Conservation (phyloP, 1,140 invertebrate genomes). For the Neodiprion lecontei region DNA sequence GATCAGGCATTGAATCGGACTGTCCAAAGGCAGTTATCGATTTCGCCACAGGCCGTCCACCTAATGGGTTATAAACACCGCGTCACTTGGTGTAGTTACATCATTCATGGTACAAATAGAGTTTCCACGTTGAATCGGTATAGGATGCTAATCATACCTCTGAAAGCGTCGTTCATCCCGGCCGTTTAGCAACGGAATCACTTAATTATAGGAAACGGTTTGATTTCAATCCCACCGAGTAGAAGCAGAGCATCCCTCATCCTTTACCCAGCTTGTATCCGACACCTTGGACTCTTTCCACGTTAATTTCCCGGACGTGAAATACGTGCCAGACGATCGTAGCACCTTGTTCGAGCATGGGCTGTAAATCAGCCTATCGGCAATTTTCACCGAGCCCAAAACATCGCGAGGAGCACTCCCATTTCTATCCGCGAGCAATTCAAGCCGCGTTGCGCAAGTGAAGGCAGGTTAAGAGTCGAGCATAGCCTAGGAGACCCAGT, state of each 20-base stretch:
- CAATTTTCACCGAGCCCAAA: not conserved
- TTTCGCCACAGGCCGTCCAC: too few species aligned
- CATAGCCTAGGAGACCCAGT: constrained; percentile 42
- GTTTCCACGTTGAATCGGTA: too few species aligned
- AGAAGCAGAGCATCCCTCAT: too few species aligned
- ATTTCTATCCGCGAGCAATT: not conserved
- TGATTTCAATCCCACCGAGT: constrained; percentile 14
- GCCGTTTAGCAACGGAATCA: constrained; percentile 9
- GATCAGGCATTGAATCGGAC: too few species aligned
- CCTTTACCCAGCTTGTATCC: too few species aligned
- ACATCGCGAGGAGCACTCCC: not conserved
- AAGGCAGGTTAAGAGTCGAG: constrained; percentile 30
- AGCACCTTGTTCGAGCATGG: not conserved
- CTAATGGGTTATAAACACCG: too few species aligned
- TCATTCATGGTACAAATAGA: not conserved
- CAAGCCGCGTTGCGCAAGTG: constrained; percentile 33
- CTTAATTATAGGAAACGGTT: constrained; percentile 27
- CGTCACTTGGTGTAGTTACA: too few species aligned
- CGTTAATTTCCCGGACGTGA: too few species aligned
- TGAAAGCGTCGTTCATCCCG: constrained; percentile 2
- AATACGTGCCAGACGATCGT: too few species aligned
- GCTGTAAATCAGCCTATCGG: not conserved
- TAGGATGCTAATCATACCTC: not conserved
- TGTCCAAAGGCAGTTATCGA: too few species aligned
- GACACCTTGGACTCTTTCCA: too few species aligned